These are phyloP conservation scores for Tetraodon nigroviridis DNA, from an alignment of 2,113 vertebrate genomes.

Conservation along the genomic window DNA sequence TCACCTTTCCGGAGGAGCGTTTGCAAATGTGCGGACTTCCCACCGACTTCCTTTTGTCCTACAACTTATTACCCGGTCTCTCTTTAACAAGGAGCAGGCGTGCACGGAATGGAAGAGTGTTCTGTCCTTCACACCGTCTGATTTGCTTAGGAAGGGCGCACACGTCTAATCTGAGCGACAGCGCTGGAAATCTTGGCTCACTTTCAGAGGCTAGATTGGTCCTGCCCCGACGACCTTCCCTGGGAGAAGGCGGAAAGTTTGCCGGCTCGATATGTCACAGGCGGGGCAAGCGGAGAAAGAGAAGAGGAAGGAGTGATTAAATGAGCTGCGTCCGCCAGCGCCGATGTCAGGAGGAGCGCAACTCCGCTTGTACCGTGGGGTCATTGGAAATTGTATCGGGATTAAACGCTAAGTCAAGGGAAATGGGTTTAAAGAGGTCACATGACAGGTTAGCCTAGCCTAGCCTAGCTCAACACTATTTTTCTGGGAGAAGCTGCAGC, in stretches of 20 bases:
- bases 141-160: constrained; percentile 72
- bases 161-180: constrained; percentile 72
- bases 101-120: constrained; percentile 60
- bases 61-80: constrained; percentile 59
- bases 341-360: constrained; percentile 42
- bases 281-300: constrained; percentile 48
- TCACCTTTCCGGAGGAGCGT: constrained; percentile 47
- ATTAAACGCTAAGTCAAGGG: constrained; percentile 2
- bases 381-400: constrained; percentile 39
- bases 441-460: too few relatives aligned
- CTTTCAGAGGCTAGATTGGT: constrained; percentile 74
- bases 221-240: constrained; percentile 71
- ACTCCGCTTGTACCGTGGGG: constrained; percentile 38
- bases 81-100: constrained; percentile 61
- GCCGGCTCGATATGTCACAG: constrained; percentile 65
- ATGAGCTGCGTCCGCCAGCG: constrained; percentile 42
- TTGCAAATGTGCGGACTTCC: constrained; percentile 55
- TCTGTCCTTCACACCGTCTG: constrained; percentile 76
- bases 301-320: constrained; percentile 60
- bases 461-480: too few relatives aligned
- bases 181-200: constrained; percentile 73
- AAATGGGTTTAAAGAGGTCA: neutral
- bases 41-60: constrained; percentile 62
- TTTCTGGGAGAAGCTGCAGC: neutral
- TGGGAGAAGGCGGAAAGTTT: constrained; percentile 68